These are phyloP conservation scores for Melanotaenia maccullochi DNA, from an alignment of 2,797 vertebrate genomes.

Conservation along the genomic window DNA sequence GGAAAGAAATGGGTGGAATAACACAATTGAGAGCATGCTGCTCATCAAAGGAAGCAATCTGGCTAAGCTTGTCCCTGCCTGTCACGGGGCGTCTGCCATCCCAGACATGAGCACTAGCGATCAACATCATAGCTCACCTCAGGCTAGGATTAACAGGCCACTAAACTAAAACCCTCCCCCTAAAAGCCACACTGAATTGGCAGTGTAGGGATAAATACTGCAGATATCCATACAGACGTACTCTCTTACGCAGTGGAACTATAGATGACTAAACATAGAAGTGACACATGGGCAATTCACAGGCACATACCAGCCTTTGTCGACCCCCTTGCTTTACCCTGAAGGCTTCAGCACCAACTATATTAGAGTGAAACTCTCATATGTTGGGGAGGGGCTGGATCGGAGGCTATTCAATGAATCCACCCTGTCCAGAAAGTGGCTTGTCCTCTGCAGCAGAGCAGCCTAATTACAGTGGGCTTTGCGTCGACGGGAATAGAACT, in stretches of 20 bases:
- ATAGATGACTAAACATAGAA: slow-evolving; percentile 2
- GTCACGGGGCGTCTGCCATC: slow-evolving; percentile 59
- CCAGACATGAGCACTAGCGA: slow-evolving; percentile 73
- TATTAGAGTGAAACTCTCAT: slow-evolving; percentile 45
- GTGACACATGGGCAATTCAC: neutral
- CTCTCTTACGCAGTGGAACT: slow-evolving; percentile 12
- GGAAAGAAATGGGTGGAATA: slow-evolving; percentile 67
- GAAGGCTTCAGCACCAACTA: slow-evolving; percentile 25
- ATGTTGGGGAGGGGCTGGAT: slow-evolving; percentile 31
- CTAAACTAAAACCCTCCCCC: slow-evolving; percentile 66
- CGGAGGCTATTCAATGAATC: slow-evolving; percentile 39
- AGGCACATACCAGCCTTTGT: slow-evolving; percentile 19
- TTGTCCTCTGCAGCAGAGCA: slow-evolving; percentile 69
- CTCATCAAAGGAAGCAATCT: slow-evolving; percentile 80
- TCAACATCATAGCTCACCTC: slow-evolving; percentile 77
- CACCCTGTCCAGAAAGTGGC: slow-evolving; percentile 57
- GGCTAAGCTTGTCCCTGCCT: slow-evolving; percentile 71
- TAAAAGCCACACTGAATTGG: slow-evolving; percentile 51
- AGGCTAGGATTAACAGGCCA: slow-evolving; percentile 76
- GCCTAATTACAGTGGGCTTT: slow-evolving; percentile 76
- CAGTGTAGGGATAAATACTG: slow-evolving; percentile 28
- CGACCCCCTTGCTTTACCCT: slow-evolving; percentile 28
- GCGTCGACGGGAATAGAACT: slow-evolving; percentile 69
- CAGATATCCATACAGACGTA: slow-evolving; percentile 21
- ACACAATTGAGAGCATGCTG: slow-evolving; percentile 73